Percentiles rank a stretch among this genome's conserved stretches.
Evolutionary conservation across 2,797 vertebrate species (phyloP).

Genomic region (Sebastolobus altivelis): DNA sequence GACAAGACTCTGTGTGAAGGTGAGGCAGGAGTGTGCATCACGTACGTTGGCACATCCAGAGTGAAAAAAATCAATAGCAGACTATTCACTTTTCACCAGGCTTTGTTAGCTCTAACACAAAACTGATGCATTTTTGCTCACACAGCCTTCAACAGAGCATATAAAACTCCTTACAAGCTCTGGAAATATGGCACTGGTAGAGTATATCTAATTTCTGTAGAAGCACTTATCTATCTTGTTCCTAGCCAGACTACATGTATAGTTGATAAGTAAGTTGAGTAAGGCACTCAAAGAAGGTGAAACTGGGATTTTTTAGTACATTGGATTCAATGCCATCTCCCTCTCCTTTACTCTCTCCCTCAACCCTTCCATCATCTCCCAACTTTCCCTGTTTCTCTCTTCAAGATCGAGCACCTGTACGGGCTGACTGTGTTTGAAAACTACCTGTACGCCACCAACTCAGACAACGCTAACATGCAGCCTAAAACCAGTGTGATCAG

Average conservation of each 20-base stretch:
- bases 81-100: neutral
- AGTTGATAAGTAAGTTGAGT: neutral
- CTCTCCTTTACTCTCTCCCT: slow-evolving; percentile 4
- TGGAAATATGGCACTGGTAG: neutral
- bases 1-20: neutral
- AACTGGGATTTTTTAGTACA: neutral
- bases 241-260: neutral
- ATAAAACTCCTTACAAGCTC: neutral
- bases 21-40: neutral
- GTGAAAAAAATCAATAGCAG: neutral
- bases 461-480: slow-evolving; percentile 94
- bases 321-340: neutral
- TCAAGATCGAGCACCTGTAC: slow-evolving; percentile 94
- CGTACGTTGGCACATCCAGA: neutral
- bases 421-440: slow-evolving; percentile 97
- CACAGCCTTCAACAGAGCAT: neutral
- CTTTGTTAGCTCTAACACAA: slow-evolving; percentile 1
- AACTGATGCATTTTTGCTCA: neutral
- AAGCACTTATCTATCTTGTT: neutral
- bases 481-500: slow-evolving; percentile 97
- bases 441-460: slow-evolving; percentile 97
- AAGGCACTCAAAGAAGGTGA: neutral
- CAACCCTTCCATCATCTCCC: neutral
- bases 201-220: neutral
- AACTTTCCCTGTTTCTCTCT: neutral